Evolutionary conservation across 2,888 invertebrate species (phyloP), one percentile per base, ranked within the genome.

Genomic region (Physocephala rufipes): DNA sequence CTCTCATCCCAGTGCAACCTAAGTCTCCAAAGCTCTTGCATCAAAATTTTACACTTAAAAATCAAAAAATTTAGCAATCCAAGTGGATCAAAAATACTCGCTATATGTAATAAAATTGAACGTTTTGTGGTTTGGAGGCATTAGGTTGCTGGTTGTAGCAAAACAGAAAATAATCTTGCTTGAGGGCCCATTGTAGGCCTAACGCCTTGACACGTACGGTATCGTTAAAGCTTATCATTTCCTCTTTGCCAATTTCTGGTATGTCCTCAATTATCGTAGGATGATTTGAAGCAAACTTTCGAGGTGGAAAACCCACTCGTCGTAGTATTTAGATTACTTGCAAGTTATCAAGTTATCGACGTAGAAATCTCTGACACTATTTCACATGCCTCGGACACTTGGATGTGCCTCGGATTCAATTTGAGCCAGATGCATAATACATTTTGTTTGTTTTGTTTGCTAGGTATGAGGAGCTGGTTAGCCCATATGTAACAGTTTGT

Each of bases 11-110:
- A 75, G 9, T 73, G 58, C 7, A 75, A 26, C n/a, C 73, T 71
- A 13, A 73, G 65, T 59, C 71, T 74, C 77, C 74, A 76, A 13
- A 76, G 16, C 1, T 15, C 26, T 67, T 76, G 77, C 43, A 77
- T 67, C 58, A 76, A 74, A 3, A 76, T 71, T 70, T 75, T 75
- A 28, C 74, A 66, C 63, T 74, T 74, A 9, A 71, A 45, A 7
- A 74, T 66, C 1, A 74, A 51, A n/a, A 74, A 67, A 16, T 71
- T 53, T 28, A 74, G 74, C 21, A 96, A 96, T 89, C 97, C 93
- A 90, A 84, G 74, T 2, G 71, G 76, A 26, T 74, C 74, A 43
- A 73, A 75, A 49, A 72, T 71, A 19, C 71, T 45, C 21, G 74
- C 74, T n/a, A 74, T 70, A n/a, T 69, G 58, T 2, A 72, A 73